These are phyloP conservation scores for Polydrusus tereticollis DNA, from an alignment of 2,888 invertebrate species.

Conservation along the genomic window DNA sequence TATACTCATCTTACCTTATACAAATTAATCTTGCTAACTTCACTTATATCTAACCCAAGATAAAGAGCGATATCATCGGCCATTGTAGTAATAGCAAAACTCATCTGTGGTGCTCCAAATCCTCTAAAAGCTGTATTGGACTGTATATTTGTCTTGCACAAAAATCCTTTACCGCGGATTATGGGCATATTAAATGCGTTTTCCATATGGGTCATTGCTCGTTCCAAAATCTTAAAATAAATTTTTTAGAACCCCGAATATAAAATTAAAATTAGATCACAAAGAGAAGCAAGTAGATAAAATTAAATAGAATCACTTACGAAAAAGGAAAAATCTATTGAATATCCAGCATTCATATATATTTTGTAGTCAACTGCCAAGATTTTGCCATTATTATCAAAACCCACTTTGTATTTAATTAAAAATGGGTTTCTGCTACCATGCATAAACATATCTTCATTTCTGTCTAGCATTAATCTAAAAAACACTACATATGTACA, in stretches of 20 bases:
- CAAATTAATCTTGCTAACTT: constrained; percentile 53
- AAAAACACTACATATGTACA: neutral
- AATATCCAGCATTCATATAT: constrained; percentile 88
- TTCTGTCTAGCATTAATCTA: constrained; percentile 87
- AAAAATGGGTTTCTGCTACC: constrained; percentile 93
- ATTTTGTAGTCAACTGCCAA: constrained; percentile 79
- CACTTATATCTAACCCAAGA: constrained; percentile 75
- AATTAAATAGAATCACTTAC: constrained; percentile 72
- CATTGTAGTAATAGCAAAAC: constrained; percentile 87
- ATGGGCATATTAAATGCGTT: constrained; percentile 87
- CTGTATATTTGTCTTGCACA: constrained; percentile 90
- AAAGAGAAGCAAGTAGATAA: neutral
- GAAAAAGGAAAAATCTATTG: constrained; percentile 82
- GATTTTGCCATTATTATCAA: constrained; percentile 81
- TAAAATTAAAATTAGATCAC: no score
- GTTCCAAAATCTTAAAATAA: constrained; percentile 77
- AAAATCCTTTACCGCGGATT: constrained; percentile 76
- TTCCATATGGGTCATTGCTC: constrained; percentile 86
- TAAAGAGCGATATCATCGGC: constrained; percentile 81
- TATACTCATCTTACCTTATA: constrained; percentile 12
- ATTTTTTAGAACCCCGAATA: no score
- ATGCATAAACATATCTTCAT: constrained; percentile 93
- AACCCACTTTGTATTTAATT: constrained; percentile 86
- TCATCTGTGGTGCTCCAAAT: constrained; percentile 92
- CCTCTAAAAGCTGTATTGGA: constrained; percentile 95